Conservation (phyloP, 2,888 invertebrate species). For the Capitulum mitella region DNA sequence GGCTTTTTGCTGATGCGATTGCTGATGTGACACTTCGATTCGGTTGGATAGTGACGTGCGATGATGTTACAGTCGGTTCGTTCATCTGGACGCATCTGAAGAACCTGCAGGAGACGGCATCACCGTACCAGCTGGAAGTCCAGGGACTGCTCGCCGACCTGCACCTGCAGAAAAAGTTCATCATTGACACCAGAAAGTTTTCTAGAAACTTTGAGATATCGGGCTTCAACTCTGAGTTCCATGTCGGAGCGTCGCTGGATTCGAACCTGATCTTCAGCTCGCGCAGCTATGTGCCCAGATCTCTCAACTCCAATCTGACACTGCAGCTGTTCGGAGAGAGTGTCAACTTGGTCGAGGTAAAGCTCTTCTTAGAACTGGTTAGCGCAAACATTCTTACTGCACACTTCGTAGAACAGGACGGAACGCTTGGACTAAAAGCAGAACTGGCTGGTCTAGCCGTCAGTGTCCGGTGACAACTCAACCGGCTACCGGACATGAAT, state of each 20-base stretch:
- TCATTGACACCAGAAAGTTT: slow-evolving; percentile 78
- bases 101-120: slow-evolving; percentile 68
- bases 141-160: slow-evolving; percentile 79
- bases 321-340: slow-evolving; percentile 83
- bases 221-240: slow-evolving; percentile 78
- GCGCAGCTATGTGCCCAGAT: slow-evolving; percentile 74
- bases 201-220: slow-evolving; percentile 85
- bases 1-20: too few relatives aligned
- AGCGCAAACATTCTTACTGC: too few relatives aligned
- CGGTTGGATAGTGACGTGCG: too few relatives aligned
- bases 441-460: too few relatives aligned
- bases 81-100: slow-evolving; percentile 91
- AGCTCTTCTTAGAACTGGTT: too few relatives aligned
- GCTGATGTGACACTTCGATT: too few relatives aligned
- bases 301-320: slow-evolving; percentile 71
- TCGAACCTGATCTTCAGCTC: slow-evolving; percentile 77
- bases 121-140: slow-evolving; percentile 61
- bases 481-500: too few relatives aligned
- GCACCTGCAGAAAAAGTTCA: slow-evolving; percentile 69
- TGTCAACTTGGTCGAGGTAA: slow-evolving; percentile 71
- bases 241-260: slow-evolving; percentile 73
- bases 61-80: slow-evolving; percentile 65
- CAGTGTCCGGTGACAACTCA: too few relatives aligned
- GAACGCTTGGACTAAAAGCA: too few relatives aligned
- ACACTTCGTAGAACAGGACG: too few relatives aligned